A percentile compares a stretch with the other conserved stretches of the same genome.
phyloP scores from a whole-genome alignment of 2,888 invertebrate genomes.

The Caenorhabditis sp. region DNA sequence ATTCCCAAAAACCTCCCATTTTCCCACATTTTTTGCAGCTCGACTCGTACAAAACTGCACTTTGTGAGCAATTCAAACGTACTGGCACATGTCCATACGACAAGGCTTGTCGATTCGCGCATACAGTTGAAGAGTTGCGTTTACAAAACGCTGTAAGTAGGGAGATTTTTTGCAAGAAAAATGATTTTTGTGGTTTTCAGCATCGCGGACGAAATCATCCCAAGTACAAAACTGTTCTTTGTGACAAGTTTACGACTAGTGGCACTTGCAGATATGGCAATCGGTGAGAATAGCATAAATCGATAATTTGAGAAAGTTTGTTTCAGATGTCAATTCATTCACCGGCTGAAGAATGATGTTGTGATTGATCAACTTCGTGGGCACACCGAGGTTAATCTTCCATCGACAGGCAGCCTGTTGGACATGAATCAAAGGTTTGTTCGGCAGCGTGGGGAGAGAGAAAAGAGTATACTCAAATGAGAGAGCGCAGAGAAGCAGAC shows the following conservation, averaged over 20 bases:
- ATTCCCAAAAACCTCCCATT: neutral
- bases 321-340: constrained; percentile 49
- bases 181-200: constrained; percentile 32
- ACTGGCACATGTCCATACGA: constrained; percentile 47
- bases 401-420: neutral
- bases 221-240: constrained; percentile 59
- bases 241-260: constrained; percentile 53
- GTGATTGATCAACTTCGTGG: constrained; percentile 14
- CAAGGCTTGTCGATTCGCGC: constrained; percentile 52
- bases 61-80: constrained; percentile 50
- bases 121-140: constrained; percentile 48
- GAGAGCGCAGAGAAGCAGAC: too few species aligned
- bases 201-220: constrained; percentile 56
- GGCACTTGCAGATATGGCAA: constrained; percentile 49
- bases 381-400: constrained; percentile 6
- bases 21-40: constrained; percentile 17
- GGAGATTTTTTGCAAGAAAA: neutral
- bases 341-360: constrained; percentile 11
- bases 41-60: constrained; percentile 57
- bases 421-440: constrained; percentile 6
- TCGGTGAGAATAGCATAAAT: too few species aligned
- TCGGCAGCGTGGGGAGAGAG: too few species aligned
- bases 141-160: constrained; percentile 40
- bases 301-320: too few species aligned
- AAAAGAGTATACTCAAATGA: too few species aligned